Conservation (phyloP, 2,797 vertebrate genomes). For the Tympanoctomys barrerae region DNA sequence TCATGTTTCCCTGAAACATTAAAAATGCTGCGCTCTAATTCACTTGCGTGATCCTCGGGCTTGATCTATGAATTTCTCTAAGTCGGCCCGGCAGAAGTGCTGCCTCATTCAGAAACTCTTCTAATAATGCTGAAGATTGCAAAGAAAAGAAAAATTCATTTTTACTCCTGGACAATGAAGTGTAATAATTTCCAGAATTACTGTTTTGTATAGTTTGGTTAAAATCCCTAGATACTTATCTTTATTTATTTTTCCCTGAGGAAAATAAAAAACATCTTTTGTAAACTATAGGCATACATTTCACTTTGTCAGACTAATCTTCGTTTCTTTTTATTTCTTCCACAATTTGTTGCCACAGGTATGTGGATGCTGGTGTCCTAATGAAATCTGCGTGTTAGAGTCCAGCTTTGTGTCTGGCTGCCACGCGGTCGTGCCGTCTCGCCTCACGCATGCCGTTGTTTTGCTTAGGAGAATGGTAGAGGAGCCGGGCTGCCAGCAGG, state of each 20-base stretch:
- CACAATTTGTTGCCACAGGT: background rate
- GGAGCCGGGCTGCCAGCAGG: background rate
- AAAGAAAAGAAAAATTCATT: slow-evolving; percentile 38
- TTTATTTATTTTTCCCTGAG: background rate
- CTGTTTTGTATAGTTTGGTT: slow-evolving; percentile 25
- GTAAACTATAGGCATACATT: background rate
- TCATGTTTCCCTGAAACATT: slow-evolving; percentile 56
- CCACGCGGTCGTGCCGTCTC: background rate
- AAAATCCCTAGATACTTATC: slow-evolving; percentile 38
- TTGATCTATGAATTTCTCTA: slow-evolving; percentile 10
- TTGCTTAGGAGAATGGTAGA: background rate
- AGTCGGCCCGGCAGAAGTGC: background rate
- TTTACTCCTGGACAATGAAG: slow-evolving; percentile 44
- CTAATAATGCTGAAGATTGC: slow-evolving; percentile 55
- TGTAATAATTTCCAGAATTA: slow-evolving; percentile 34
- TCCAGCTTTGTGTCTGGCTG: background rate
- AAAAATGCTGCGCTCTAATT: background rate
- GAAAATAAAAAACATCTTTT: background rate
- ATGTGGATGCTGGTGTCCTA: background rate
- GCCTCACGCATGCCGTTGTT: background rate
- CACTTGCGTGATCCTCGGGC: slow-evolving; percentile 10
- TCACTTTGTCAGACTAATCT: slow-evolving; percentile 33
- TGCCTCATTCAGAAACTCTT: slow-evolving; percentile 38
- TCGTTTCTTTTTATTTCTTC: background rate
- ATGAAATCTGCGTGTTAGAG: background rate